phyloP scores from a whole-genome alignment of 2,888 invertebrate genomes.

The Chirona hameri region DNA sequence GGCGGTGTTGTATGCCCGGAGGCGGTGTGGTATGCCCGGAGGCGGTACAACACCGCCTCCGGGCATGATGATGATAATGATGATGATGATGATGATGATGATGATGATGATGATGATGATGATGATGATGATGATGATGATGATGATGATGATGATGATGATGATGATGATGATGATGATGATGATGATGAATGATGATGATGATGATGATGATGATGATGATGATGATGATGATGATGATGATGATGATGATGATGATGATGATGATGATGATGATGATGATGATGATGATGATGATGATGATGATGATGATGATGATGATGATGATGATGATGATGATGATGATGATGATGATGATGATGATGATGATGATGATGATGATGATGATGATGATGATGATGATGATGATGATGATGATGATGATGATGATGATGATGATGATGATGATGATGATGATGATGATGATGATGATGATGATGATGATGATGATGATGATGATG shows the following conservation, averaged over 20 bases:
- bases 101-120: neutral
- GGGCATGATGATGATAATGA: too few relatives aligned
- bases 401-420: conserved; percentile 22
- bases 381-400: conserved; percentile 22
- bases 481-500: conserved; percentile 22
- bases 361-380: too few relatives aligned
- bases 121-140: conserved; percentile 4
- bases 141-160: conserved; percentile 22
- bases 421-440: conserved; percentile 22
- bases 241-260: conserved; percentile 22
- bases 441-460: conserved; percentile 22
- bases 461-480: conserved; percentile 22
- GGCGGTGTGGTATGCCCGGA: too few relatives aligned
- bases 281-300: conserved; percentile 12
- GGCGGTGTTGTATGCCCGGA: too few relatives aligned
- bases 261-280: conserved; percentile 22
- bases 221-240: conserved; percentile 22
- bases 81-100: conserved; percentile 3
- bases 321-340: neutral
- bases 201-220: conserved; percentile 22
- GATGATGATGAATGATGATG: too few relatives aligned
- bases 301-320: neutral
- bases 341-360: too few relatives aligned
- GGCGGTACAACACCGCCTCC: too few relatives aligned
- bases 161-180: conserved; percentile 22